phyloP scores from a whole-genome alignment of 2,888 invertebrate genomes.

The Pseudanteris insignis region DNA sequence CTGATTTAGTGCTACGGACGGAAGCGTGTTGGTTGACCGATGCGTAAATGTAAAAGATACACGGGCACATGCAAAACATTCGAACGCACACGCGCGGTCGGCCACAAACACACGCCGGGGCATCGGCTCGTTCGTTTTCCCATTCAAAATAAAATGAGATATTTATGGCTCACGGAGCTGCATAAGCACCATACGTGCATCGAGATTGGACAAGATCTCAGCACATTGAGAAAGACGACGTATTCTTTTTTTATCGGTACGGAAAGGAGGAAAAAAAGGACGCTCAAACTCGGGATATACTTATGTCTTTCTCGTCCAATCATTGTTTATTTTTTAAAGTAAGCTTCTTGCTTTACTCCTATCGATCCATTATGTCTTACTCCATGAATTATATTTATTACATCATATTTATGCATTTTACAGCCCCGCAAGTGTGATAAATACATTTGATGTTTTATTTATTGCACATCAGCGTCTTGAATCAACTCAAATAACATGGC shows the following conservation, averaged over 20 bases:
- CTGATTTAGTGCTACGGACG: conserved; percentile 61
- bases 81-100: conserved; percentile 22
- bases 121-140: conserved; percentile 64
- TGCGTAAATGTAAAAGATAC: conserved; percentile 45
- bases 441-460: conserved; percentile 18
- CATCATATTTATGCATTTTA: conserved; percentile 8
- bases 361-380: too few species aligned
- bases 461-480: conserved; percentile 6
- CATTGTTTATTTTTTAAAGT: too few species aligned
- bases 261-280: conserved; percentile 25
- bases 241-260: too few species aligned
- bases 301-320: conserved; percentile 24
- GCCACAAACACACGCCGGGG: conserved; percentile 42
- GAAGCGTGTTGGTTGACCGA: conserved; percentile 38
- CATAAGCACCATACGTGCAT: conserved; percentile 40
- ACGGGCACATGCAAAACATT: conserved; percentile 34
- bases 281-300: conserved; percentile 14
- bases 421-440: conserved; percentile 10
- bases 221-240: conserved; percentile 32
- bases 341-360: too few species aligned
- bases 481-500: too few species aligned
- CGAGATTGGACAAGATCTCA: conserved; percentile 42
- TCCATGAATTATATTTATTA: too few species aligned
- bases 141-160: conserved; percentile 66
- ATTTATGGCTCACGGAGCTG: conserved; percentile 57